Conservation (phyloP, 1,140 invertebrate genomes). For the Drosophila kohkoa region DNA sequence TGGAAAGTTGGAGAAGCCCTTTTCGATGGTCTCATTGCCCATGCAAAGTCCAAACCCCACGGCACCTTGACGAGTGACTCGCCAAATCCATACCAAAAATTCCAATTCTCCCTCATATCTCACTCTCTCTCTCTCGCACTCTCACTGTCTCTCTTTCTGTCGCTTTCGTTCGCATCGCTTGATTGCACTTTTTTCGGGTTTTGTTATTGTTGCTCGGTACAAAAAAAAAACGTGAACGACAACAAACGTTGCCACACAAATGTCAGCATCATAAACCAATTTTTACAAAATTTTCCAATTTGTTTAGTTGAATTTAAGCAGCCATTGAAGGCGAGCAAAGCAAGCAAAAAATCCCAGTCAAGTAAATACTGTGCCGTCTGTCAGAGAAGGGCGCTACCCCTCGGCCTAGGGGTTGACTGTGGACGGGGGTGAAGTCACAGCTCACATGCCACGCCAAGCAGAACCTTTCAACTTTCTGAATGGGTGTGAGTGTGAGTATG, state of each 20-base stretch:
- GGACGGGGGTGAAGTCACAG: conserved; percentile 14
- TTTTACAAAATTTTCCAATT: conserved; percentile 81
- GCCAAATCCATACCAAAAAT: conserved; percentile 27
- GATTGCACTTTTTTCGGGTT: conserved; percentile 40
- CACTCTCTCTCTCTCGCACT: neutral
- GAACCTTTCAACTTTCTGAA: conserved; percentile 34
- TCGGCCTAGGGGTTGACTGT: conserved; percentile 22
- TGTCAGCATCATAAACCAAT: conserved; percentile 80
- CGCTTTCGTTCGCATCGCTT: conserved; percentile 14
- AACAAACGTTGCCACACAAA: conserved; percentile 55
- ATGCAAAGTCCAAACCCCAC: conserved; percentile 32
- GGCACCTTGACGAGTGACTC: conserved; percentile 36
- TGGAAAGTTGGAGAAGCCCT: conserved; percentile 17
- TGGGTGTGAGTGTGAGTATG: conserved; percentile 9
- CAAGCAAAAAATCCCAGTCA: conserved; percentile 47
- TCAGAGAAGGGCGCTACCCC: conserved; percentile 6
- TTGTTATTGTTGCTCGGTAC: conserved; percentile 40
- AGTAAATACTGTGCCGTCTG: conserved; percentile 52
- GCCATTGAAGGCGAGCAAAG: conserved; percentile 22
- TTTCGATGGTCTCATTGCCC: conserved; percentile 5
- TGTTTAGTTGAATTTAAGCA: conserved; percentile 77
- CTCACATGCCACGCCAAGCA: conserved; percentile 25
- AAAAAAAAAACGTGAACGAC: conserved; percentile 16
- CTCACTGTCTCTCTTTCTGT: neutral
- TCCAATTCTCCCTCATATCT: neutral